Evolutionary conservation across 2,113 vertebrate species (phyloP), one percentile per base, ranked within the genome.

Genomic region (Pteropus alecto): DNA sequence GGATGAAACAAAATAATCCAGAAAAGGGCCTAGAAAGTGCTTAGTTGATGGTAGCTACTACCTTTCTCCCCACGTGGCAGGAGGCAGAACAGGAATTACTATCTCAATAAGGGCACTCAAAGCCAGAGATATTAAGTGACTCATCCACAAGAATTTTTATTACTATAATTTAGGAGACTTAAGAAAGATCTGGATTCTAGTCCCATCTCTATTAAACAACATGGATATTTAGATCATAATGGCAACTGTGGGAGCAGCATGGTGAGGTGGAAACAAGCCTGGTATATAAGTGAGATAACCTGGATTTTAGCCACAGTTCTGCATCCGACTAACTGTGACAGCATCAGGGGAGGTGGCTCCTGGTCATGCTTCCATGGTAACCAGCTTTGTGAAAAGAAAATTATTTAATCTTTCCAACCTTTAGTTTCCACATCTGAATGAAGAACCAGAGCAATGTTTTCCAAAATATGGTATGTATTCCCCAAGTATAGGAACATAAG

Each of bases 341-440:
- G 21, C 46, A 2, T 84, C 51, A 86, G 48, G 33, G 43, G 48
- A 41, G 21, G 63, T 67, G 54, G 65, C 46, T 33, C 56, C 46
- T 86, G 33, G 38, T 67, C 79, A 79, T 84, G 54, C 21, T n/a
- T 95, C 90, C 87, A 92, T 85, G 77, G 70, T 33, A 90, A 96
- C 84, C 46, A 68, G 38, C 51, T 93, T 78, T 84, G 60, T 90
- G 93, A 79, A 92, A 96, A 89, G 87, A 87, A 93, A 71, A 54
- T 74, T 78, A 86, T 85, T 84, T 91, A 89, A 95, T 90, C 79
- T 93, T 76, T 56, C n/a, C 87, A 96, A 70, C 51, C 51, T 96
- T 96, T 89, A 61, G 7, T 97, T 96, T 86, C 15, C 35, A 82
- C n/a, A 73, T 78, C 18, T 73, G 85, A 93, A 95, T 7, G 6